Base-by-base conservation (phyloP, 2,113 vertebrate genomes). In the Callipepla squamata region DNA sequence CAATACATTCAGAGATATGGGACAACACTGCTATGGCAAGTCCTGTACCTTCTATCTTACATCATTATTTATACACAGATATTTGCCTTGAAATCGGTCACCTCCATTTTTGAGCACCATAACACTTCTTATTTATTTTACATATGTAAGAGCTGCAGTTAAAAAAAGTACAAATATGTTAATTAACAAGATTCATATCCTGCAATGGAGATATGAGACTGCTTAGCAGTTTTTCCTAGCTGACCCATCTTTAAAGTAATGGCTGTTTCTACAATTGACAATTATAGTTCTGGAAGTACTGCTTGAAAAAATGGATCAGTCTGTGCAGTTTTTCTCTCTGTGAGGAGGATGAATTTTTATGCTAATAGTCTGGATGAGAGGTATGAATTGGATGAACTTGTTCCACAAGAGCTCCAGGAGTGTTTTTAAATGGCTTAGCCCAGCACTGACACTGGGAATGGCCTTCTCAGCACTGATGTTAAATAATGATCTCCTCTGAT, bases 401-500 rank as follows among this genome's bases (percentile, higher is more conserved):
- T 87, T 73, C 81, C 69, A 17, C 63, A 67, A 67, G 72, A 89
- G 76, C 67, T 94, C 67, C 84, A 76, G 67, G 32, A 93, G 73
- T 45, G 4, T 80, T 91, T 95, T 94, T 77, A 82, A 93, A 62
- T 87, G 55, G 85, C 59, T 94, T 75, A 80, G 50, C 25, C 45
- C 34, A 63, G 34, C 59, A 44, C 51, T 89, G 59, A 83, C 79
- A 70, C 63, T 63, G 85, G 75, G 65, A 93, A 87, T 1, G 42
- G 66, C 45, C 67, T 89, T 91, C 78, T 81, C 45, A 58, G 40
- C 32, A 44, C 25, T 67, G 59, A 59, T 85, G 69, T 80, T 66
- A 91, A 90, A 55, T 85, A 89, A 87, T 67, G 81, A 92, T 87
- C 55, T 93, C 80, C 87, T 75, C 84, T 69, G 89, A 51, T 89